phyloP scores from a whole-genome alignment of 2,113 vertebrate species.

The Pelmatolapia mariae region DNA sequence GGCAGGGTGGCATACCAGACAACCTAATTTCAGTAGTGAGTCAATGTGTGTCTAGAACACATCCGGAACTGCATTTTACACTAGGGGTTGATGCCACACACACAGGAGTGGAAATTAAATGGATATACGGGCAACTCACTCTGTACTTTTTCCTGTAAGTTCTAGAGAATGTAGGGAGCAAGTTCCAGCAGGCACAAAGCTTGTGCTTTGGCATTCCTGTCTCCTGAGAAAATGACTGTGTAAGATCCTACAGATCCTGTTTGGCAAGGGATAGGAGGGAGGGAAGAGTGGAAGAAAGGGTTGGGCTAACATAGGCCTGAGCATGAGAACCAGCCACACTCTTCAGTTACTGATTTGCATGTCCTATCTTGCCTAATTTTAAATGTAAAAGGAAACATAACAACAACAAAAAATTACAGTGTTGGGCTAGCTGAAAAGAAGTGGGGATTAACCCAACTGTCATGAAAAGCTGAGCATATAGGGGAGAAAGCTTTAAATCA shows the following conservation, averaged over 20 bases:
- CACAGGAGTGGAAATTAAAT: constrained; percentile 19
- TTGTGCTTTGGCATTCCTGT: constrained; percentile 68
- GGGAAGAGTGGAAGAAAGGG: constrained; percentile 54
- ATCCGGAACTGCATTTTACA: constrained; percentile 14
- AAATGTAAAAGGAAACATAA: neutral
- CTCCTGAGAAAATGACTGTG: constrained; percentile 71
- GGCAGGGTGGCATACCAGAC: constrained; percentile 32
- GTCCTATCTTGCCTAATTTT: constrained; percentile 58
- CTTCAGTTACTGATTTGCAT: constrained; percentile 69
- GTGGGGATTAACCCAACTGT: neutral
- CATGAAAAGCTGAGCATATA: neutral
- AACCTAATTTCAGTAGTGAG: constrained; percentile 35
- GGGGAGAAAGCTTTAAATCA: neutral
- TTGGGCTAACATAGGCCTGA: constrained; percentile 54
- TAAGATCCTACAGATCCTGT: constrained; percentile 74
- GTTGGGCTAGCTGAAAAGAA: neutral
- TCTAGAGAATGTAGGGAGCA: constrained; percentile 50
- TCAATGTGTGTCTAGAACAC: constrained; percentile 41
- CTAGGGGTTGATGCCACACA: constrained; percentile 4
- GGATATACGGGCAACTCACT: constrained; percentile 15
- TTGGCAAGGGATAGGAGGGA: constrained; percentile 68
- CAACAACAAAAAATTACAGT: constrained; percentile 12
- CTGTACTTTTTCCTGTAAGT: constrained; percentile 43
- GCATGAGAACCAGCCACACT: constrained; percentile 57
- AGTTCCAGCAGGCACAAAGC: constrained; percentile 56